Percentiles rank a stretch among this genome's conserved stretches.
These are phyloP conservation scores for Ptiloglossa arizonensis DNA, from an alignment of 1,140 invertebrate genomes.

Conservation along the genomic window DNA sequence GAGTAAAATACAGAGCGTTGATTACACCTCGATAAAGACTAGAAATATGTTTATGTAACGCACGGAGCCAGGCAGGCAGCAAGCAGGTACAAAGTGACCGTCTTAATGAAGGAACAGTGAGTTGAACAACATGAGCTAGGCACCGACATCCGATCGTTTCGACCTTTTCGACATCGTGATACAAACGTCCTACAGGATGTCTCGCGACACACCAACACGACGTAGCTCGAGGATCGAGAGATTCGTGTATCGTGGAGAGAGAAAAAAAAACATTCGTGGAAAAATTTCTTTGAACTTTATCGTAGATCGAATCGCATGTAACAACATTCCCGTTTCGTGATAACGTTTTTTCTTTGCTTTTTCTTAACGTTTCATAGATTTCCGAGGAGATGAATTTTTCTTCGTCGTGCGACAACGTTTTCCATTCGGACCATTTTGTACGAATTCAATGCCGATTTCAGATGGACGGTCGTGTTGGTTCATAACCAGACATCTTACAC, in stretches of 20 bases:
- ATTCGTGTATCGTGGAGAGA: background rate
- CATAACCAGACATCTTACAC: conserved; percentile 44
- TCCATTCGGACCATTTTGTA: background rate
- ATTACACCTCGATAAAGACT: conserved; percentile 59
- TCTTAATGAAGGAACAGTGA: conserved; percentile 67
- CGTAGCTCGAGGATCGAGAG: background rate
- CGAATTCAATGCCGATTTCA: conserved; percentile 8
- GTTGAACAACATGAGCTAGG: conserved; percentile 57
- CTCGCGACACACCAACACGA: conserved; percentile 41
- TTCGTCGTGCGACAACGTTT: too few species aligned
- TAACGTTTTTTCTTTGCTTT: too few species aligned
- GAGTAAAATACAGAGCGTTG: conserved; percentile 54
- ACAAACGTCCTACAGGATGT: conserved; percentile 51
- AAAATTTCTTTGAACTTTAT: conserved; percentile 6
- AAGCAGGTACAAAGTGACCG: conserved; percentile 70
- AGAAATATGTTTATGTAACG: conserved; percentile 60
- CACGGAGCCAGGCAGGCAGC: conserved; percentile 66
- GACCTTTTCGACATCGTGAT: conserved; percentile 71
- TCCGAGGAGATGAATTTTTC: too few species aligned
- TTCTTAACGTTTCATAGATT: too few species aligned
- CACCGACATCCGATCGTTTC: conserved; percentile 67
- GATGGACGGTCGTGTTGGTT: conserved; percentile 18
- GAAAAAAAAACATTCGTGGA: background rate
- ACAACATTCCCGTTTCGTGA: too few species aligned
- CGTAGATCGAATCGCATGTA: too few species aligned